Conservation (phyloP, 2,888 invertebrate genomes). For the Drosophila eohydei region DNA sequence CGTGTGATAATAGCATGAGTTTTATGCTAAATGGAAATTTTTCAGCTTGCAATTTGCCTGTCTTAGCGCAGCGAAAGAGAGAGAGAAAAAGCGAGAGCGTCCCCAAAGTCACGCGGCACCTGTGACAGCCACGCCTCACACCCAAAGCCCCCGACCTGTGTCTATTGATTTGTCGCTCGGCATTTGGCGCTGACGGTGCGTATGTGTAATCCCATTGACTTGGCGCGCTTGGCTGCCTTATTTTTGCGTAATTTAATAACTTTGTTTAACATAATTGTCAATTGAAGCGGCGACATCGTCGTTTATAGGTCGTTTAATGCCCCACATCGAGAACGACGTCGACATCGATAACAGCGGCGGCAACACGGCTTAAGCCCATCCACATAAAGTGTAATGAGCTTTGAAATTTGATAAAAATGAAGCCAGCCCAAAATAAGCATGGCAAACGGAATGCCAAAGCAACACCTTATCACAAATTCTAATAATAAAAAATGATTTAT, state of each 20-base stretch:
- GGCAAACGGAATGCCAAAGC: conserved; percentile 8
- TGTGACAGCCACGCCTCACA: conserved; percentile 17
- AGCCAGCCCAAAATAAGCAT: conserved; percentile 33
- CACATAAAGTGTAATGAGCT: conserved; percentile 78
- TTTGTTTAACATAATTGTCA: conserved; percentile 82
- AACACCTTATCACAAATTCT: conserved; percentile 17
- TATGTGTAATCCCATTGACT: conserved; percentile 78
- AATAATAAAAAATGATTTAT: conserved; percentile 8
- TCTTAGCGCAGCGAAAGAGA: conserved; percentile 44
- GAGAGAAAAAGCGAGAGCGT: conserved; percentile 5
- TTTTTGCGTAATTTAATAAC: conserved; percentile 81
- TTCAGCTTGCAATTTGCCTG: conserved; percentile 72
- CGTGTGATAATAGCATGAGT: conserved; percentile 70
- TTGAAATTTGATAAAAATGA: conserved; percentile 78
- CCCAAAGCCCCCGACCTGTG: neutral
- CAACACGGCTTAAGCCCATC: conserved; percentile 58
- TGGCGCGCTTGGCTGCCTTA: conserved; percentile 65
- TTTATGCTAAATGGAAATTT: conserved; percentile 82
- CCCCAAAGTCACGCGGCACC: conserved; percentile 25
- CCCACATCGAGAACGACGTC: conserved; percentile 53
- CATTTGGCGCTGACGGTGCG: conserved; percentile 55
- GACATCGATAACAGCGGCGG: conserved; percentile 54
- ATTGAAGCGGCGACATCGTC: conserved; percentile 75
- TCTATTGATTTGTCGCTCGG: conserved; percentile 76
- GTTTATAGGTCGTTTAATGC: conserved; percentile 75